Evolutionary conservation across 2,888 invertebrate species (phyloP), one percentile per base, ranked within the genome.

Genomic region (Campoletis raptor): DNA sequence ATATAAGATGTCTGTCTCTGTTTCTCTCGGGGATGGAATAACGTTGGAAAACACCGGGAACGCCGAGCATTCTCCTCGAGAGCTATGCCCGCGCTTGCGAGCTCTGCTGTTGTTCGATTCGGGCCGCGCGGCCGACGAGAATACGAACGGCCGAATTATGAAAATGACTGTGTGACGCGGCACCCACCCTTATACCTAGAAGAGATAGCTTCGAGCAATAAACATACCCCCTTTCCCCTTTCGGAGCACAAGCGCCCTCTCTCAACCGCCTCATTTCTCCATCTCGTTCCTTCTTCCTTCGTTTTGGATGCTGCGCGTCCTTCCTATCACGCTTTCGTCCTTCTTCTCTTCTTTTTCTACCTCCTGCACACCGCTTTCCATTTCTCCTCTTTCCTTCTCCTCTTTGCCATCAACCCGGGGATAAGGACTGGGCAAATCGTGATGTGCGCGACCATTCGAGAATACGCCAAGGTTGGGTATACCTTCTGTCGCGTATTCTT

Each of bases 121-220:
- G 93, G 94, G 94, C 93, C 94, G 95, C 94, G 94, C 93, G 93
- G 92, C 92, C 93, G 92, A 92, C 92, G 94, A 94, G 95, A 95
- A 95, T 95, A 95, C 95, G 95, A 95, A 95, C 95, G 95, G 95
- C 95, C 94, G 94, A 95, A 95, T 95, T 95, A 95, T 95, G 95
- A 95, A 95, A 95, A 95, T 95, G 94, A 95, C 93, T 92, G 94
- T 94, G 94, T 94, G 94, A 94, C 94, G 95, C 94, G 94, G 92
- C 93, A 92, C 90, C 93, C 93, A 93, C 93, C 93, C 93, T 92
- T 79, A 42, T 79, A 42, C 91, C 91, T 89, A 90, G 91, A 91
- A 91, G 93, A 94, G 94, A 94, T 94, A 94, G 94, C 94, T 94
- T 90, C 91, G 89, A 92, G 94, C 93, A 93, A 94, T 94, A 94